Evolutionary conservation across 1,140 invertebrate genomes (phyloP).

Genomic region (Drosophila mojavensis): DNA sequence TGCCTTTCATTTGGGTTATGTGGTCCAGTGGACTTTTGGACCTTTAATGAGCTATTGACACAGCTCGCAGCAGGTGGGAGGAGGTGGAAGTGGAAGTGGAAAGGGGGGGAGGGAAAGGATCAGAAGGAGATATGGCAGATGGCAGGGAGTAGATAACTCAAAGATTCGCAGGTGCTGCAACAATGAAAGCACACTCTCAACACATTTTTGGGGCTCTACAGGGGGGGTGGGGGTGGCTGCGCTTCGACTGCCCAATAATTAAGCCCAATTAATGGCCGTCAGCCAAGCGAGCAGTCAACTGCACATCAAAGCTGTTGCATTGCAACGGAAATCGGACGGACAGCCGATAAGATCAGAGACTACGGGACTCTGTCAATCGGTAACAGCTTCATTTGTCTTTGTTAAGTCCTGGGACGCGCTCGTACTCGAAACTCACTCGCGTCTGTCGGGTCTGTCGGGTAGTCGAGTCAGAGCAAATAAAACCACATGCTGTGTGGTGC

Average conservation of each 20-base stretch:
- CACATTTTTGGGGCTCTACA: neutral
- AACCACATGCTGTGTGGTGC: slow-evolving; percentile 74
- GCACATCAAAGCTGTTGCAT: slow-evolving; percentile 68
- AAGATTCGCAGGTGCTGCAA: slow-evolving; percentile 10
- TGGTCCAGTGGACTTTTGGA: slow-evolving; percentile 46
- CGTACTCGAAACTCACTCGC: slow-evolving; percentile 32
- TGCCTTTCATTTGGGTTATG: slow-evolving; percentile 64
- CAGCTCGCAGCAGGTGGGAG: slow-evolving; percentile 12
- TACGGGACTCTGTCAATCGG: slow-evolving; percentile 36
- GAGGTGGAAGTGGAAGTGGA: neutral
- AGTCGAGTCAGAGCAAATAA: slow-evolving; percentile 37
- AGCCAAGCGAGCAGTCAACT: slow-evolving; percentile 62
- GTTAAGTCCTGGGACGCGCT: slow-evolving; percentile 63
- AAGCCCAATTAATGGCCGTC: slow-evolving; percentile 69
- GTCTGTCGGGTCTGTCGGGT: neutral
- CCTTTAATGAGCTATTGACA: slow-evolving; percentile 72
- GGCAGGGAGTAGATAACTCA: neutral
- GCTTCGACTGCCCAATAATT: slow-evolving; percentile 68
- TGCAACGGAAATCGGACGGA: slow-evolving; percentile 52
- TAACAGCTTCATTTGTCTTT: slow-evolving; percentile 81
- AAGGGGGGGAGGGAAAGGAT: neutral
- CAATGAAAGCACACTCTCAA: slow-evolving; percentile 3
- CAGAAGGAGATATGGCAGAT: no score
- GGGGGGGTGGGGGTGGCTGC: neutral
- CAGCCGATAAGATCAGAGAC: slow-evolving; percentile 32